A percentile compares a stretch with the other conserved stretches of the same genome.
Conservation (phyloP, 1,140 invertebrate genomes). For the Bombus huntii region DNA sequence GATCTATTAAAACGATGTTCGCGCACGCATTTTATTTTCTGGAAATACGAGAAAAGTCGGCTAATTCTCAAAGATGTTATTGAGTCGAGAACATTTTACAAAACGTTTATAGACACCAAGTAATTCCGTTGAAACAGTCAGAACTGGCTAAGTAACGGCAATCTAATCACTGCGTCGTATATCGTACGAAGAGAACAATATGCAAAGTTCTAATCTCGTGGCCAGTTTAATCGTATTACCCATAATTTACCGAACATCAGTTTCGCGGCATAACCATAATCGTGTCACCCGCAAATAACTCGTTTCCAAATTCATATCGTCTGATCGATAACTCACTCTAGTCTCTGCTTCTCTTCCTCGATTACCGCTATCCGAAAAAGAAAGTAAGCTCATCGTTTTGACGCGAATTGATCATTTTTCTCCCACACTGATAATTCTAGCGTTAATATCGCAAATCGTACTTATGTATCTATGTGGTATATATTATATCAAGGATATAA, state of each 20-base stretch:
- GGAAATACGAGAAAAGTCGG: neutral
- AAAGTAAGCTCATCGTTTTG: neutral
- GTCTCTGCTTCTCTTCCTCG: no score
- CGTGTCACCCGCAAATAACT: conserved; percentile 35
- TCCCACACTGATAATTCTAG: no score
- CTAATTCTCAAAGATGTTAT: fast-evolving
- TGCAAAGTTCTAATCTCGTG: conserved; percentile 42
- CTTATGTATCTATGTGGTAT: no score
- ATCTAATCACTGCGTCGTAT: conserved; percentile 12
- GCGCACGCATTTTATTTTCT: neutral
- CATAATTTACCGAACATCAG: conserved; percentile 36
- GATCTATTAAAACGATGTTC: neutral
- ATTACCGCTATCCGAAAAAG: neutral
- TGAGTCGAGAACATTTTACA: neutral
- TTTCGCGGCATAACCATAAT: conserved; percentile 21
- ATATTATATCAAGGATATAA: no score
- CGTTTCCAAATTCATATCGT: conserved; percentile 19
- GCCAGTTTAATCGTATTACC: conserved; percentile 41
- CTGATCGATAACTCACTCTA: neutral
- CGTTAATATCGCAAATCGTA: no score
- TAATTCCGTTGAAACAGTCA: neutral
- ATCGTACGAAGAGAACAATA: conserved; percentile 35
- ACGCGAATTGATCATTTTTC: neutral
- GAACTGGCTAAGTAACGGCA: neutral
- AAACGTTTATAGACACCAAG: neutral